These are phyloP conservation scores for Automeris io DNA, from an alignment of 2,888 invertebrate genomes.

Conservation along the genomic window DNA sequence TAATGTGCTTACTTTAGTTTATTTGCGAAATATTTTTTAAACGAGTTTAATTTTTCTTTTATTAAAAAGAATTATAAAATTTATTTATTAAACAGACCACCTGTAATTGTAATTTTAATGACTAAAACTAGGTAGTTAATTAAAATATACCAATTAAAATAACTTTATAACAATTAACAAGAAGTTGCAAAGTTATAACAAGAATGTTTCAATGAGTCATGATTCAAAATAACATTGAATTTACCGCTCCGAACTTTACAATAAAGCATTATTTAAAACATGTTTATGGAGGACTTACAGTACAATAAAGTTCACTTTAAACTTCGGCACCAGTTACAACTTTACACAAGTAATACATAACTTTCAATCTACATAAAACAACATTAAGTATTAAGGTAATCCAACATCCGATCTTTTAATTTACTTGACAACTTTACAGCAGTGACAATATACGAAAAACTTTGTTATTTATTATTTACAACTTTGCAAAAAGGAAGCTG, in stretches of 20 bases:
- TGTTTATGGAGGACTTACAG: neutral
- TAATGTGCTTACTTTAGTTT: too few relatives aligned
- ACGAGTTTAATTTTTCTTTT: too few relatives aligned
- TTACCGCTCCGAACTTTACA: neutral
- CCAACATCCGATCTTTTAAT: constrained; percentile 8
- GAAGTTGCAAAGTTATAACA: neutral
- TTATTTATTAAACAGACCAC: too few relatives aligned
- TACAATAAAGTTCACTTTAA: neutral
- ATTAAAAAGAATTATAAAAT: too few relatives aligned
- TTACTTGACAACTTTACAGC: constrained; percentile 5
- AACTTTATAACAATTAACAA: neutral
- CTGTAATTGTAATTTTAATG: neutral
- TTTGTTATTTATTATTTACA: constrained; percentile 5
- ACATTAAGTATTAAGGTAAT: constrained; percentile 3
- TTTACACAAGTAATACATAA: neutral
- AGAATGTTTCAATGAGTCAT: constrained; percentile 1
- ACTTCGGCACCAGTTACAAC: neutral
- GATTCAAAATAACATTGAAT: constrained; percentile 1
- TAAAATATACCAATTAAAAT: neutral
- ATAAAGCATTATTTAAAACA: neutral
- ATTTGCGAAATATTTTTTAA: too few relatives aligned
- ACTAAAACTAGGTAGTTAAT: neutral
- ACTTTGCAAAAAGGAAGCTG: constrained; percentile 20
- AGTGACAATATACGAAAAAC: constrained; percentile 5
- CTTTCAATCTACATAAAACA: neutral